Evolutionary conservation across 2,888 invertebrate genomes (phyloP).

Genomic region (Nephrotoma flavescens): DNA sequence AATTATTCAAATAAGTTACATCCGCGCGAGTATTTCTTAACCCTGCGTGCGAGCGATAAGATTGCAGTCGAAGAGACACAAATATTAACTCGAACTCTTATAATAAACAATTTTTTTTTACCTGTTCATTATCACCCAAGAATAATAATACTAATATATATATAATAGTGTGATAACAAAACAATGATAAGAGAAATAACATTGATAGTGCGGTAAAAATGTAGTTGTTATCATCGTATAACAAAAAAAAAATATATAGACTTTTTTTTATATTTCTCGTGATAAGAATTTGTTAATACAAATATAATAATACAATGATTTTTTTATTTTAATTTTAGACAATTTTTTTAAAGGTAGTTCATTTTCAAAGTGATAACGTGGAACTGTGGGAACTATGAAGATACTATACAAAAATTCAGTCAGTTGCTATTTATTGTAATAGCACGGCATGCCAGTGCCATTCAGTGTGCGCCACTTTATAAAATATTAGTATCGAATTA

Average conservation of each 20-base stretch:
- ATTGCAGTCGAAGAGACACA: neutral
- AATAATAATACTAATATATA: neutral
- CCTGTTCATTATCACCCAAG: neutral
- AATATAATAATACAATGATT: neutral
- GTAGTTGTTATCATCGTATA: neutral
- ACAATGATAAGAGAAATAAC: neutral
- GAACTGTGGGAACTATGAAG: neutral
- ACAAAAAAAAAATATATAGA: neutral
- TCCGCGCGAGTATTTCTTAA: neutral
- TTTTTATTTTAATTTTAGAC: neutral
- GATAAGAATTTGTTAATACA: neutral
- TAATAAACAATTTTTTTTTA: neutral
- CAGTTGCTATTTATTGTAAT: neutral
- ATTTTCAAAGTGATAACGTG: neutral
- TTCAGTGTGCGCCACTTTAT: neutral
- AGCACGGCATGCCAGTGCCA: neutral
- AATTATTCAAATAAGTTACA: neutral
- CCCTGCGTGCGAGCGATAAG: neutral
- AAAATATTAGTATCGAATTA: slow-evolving; percentile 28
- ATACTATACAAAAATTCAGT: neutral
- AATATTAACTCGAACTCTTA: neutral
- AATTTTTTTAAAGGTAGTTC: neutral
- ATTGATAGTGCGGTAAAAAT: neutral
- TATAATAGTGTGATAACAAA: neutral
- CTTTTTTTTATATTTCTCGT: neutral